Conservation (phyloP, 2,888 invertebrate species). For the Sminthurides aquaticus region DNA sequence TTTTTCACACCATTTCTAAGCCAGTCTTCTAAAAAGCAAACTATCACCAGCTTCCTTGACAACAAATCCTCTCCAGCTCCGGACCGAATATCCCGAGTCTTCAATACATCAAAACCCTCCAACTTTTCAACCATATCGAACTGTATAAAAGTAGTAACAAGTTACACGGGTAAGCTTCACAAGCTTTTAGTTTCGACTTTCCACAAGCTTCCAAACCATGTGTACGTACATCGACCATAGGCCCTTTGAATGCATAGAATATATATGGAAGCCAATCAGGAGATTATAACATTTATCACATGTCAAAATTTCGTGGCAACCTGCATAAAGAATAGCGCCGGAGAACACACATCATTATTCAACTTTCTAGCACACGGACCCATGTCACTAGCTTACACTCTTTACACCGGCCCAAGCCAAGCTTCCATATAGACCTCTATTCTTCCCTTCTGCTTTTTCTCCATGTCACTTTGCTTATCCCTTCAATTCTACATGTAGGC, state of each 20-base stretch:
- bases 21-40: no score
- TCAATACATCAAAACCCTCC: no score
- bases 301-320: conserved; percentile 27
- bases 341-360: conserved; percentile 25
- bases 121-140: no score
- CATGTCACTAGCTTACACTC: conserved; percentile 11
- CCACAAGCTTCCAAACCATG: no score
- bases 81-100: no score
- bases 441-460: neutral
- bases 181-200: neutral
- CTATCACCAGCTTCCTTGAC: no score
- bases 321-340: conserved; percentile 27
- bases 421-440: no score
- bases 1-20: no score
- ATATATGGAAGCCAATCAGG: conserved; percentile 25
- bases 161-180: no score
- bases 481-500: neutral
- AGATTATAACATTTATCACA: conserved; percentile 30
- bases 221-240: no score
- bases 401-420: neutral
- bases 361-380: conserved; percentile 11
- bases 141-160: no score
- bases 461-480: neutral
- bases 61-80: no score
- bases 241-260: conserved; percentile 2